A percentile compares a stretch with the other conserved stretches of the same genome.
These are phyloP conservation scores for Eupeodes latifasciatus DNA, from an alignment of 2,888 invertebrate species.

Conservation along the genomic window DNA sequence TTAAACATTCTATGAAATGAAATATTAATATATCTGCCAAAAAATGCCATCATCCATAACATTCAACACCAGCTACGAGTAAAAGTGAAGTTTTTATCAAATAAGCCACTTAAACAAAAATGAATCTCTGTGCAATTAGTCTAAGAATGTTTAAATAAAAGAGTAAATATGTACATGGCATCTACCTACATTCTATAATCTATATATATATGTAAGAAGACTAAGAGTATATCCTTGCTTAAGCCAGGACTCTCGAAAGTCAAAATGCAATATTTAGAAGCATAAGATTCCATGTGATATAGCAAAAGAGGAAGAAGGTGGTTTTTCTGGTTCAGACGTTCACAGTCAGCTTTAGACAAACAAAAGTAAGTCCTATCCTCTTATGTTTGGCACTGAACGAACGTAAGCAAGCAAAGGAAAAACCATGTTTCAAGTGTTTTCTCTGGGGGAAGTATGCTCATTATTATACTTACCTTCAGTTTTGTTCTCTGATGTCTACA, in stretches of 20 bases:
- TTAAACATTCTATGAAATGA: too few relatives aligned
- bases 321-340: slow-evolving; percentile 15
- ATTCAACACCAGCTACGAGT: not conserved
- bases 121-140: slow-evolving; percentile 21
- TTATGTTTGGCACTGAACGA: not conserved
- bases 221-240: too few relatives aligned
- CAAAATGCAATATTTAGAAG: slow-evolving; percentile 10
- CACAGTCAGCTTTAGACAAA: slow-evolving; percentile 15
- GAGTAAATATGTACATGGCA: slow-evolving; percentile 12
- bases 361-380: not conserved
- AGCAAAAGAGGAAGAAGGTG: not conserved
- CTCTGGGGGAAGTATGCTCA: slow-evolving; percentile 8
- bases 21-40: too few relatives aligned
- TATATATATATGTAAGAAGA: too few relatives aligned
- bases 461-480: not conserved
- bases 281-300: not conserved
- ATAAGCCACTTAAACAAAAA: not conserved
- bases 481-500: not conserved
- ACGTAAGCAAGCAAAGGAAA: not conserved
- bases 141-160: slow-evolving; percentile 12
- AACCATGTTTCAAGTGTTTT: slow-evolving; percentile 4
- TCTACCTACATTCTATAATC: not conserved
- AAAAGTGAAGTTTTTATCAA: slow-evolving; percentile 8
- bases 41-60: not conserved
- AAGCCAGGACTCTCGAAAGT: not conserved